phyloP scores from a whole-genome alignment of 1,140 invertebrate genomes.

The Acromyrmex charruanus region DNA sequence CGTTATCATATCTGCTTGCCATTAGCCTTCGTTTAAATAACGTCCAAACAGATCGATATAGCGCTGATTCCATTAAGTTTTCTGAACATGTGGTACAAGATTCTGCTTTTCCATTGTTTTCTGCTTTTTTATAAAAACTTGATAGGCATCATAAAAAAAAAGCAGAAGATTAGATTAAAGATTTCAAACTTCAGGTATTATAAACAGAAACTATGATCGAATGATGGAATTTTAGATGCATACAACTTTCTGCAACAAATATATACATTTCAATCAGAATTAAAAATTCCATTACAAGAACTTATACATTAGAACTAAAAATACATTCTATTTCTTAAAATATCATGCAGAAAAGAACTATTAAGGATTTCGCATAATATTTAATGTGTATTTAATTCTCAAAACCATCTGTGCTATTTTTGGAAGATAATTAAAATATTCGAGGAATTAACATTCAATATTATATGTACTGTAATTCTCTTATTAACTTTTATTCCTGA shows the following conservation, averaged over 20 bases:
- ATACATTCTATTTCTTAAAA: background rate
- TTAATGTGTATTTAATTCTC: background rate
- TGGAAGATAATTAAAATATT: background rate
- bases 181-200: background rate
- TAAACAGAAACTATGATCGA: background rate
- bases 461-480: too few species aligned
- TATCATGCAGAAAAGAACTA: background rate
- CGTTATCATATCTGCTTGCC: conserved; percentile 71
- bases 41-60: background rate
- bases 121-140: background rate
- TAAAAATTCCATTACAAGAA: background rate
- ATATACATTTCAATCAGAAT: background rate
- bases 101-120: background rate
- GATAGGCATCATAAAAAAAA: too few species aligned
- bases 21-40: conserved; percentile 55
- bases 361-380: background rate
- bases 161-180: background rate
- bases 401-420: background rate
- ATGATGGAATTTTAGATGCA: background rate
- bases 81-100: background rate
- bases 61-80: background rate
- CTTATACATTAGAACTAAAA: background rate
- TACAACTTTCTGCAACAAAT: background rate
- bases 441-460: background rate
- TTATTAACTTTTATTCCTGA: background rate